These are phyloP conservation scores for Tromatobia lineatoria DNA, from an alignment of 2,888 invertebrate genomes.

Conservation along the genomic window DNA sequence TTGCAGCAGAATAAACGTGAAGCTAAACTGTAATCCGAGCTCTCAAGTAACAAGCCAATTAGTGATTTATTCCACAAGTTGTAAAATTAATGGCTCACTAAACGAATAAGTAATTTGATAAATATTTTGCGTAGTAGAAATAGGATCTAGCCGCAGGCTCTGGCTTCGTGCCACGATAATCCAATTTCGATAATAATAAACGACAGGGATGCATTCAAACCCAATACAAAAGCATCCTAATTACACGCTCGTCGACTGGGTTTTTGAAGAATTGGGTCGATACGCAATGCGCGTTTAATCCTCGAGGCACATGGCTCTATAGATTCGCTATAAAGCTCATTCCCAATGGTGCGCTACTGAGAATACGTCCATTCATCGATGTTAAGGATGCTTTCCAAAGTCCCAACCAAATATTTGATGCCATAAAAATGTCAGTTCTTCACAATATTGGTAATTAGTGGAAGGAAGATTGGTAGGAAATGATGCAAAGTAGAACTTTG, in stretches of 20 bases:
- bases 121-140: slow-evolving; percentile 6
- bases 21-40: not conserved
- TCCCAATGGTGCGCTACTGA: slow-evolving; percentile 13
- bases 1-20: not conserved
- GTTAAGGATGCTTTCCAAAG: not conserved
- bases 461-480: too few relatives aligned
- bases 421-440: too few relatives aligned
- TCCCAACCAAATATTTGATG: too few relatives aligned
- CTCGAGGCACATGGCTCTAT: slow-evolving; percentile 36
- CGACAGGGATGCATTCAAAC: slow-evolving; percentile 35
- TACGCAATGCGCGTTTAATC: slow-evolving; percentile 61
- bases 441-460: too few relatives aligned
- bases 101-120: not conserved
- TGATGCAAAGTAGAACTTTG: too few relatives aligned
- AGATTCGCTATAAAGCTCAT: slow-evolving; percentile 51
- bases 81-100: not conserved
- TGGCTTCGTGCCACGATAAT: slow-evolving; percentile 39
- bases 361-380: slow-evolving; percentile 29
- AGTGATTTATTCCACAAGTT: not conserved
- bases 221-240: slow-evolving; percentile 60
- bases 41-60: not conserved
- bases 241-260: slow-evolving; percentile 59
- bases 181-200: slow-evolving; percentile 50
- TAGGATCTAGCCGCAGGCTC: slow-evolving; percentile 7
- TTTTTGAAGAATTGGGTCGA: slow-evolving; percentile 68